Percentiles rank a stretch among this genome's conserved stretches.
phyloP scores from a whole-genome alignment of 92 coral and sea anemone species.

The Paramuricea clavata region DNA sequence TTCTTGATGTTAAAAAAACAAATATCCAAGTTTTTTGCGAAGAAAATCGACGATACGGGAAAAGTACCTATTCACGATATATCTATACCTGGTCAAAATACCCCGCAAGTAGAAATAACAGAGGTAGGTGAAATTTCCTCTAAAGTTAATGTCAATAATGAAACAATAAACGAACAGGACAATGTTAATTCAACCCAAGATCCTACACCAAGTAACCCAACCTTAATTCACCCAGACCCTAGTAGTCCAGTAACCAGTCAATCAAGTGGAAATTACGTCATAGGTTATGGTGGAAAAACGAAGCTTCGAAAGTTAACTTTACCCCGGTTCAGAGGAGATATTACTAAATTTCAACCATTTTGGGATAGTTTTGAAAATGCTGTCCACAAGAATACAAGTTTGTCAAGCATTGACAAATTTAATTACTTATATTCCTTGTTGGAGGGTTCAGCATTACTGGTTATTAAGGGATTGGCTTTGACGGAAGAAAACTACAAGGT shows the following conservation, averaged over 20 bases:
- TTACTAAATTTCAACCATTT: not conserved
- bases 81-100: too few relatives aligned
- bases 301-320: not conserved
- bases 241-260: not conserved
- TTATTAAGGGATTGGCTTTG: not conserved
- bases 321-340: not conserved
- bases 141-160: too few relatives aligned
- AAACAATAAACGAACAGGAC: too few relatives aligned
- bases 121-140: too few relatives aligned
- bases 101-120: too few relatives aligned
- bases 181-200: too few relatives aligned
- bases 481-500: not conserved
- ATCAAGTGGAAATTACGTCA: not conserved
- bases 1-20: too few relatives aligned
- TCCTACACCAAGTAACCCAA: too few relatives aligned
- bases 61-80: too few relatives aligned
- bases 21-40: too few relatives aligned
- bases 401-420: not conserved
- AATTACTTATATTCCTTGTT: not conserved
- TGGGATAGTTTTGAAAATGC: not conserved
- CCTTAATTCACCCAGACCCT: too few relatives aligned
- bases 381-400: not conserved
- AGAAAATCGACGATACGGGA: too few relatives aligned
- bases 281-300: not conserved
- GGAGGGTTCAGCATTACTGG: not conserved